A percentile compares a stretch with the other conserved stretches of the same genome.
Evolutionary conservation across 37 sponge, comb jelly and placozoan species (phyloP).

Genomic region (Geodia barretti): DNA sequence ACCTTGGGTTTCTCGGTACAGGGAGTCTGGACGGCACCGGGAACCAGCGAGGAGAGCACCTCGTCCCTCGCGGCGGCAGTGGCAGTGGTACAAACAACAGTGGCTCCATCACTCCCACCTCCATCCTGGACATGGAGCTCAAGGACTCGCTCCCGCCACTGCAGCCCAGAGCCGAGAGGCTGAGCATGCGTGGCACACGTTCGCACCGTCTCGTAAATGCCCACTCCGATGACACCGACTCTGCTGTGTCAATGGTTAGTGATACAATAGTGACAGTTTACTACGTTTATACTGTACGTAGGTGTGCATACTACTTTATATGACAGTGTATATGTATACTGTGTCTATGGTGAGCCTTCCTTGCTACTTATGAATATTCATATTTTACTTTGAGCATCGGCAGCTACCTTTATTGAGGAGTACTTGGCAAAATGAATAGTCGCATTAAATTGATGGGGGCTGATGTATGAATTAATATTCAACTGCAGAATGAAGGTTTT

Average conservation of each 20-base stretch:
- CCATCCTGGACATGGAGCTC: not conserved
- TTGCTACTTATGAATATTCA: no score
- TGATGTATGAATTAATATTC: not conserved
- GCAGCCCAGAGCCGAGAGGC: not conserved
- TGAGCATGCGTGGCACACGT: not conserved
- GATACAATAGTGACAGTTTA: no score
- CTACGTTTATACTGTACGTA: no score
- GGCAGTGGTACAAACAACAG: no score
- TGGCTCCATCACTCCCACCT: not conserved
- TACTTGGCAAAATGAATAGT: no score
- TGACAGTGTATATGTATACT: no score
- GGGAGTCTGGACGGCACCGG: not conserved
- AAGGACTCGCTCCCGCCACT: slow-evolving; percentile 22
- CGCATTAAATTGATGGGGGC: no score
- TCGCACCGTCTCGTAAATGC: slow-evolving; percentile 1
- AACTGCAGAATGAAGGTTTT: not conserved
- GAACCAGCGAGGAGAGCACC: not conserved
- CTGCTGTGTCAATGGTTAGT: slow-evolving; percentile 62
- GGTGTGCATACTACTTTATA: no score
- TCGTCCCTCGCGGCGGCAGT: not conserved
- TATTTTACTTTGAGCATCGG: no score
- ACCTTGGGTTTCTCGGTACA: not conserved
- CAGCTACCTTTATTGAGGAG: no score
- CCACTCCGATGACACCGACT: slow-evolving; percentile 51
- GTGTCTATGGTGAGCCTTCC: no score